Percentiles rank a stretch among this genome's conserved stretches.
Conservation (phyloP, 2,113 vertebrate species). For the Epinephelus moara region DNA sequence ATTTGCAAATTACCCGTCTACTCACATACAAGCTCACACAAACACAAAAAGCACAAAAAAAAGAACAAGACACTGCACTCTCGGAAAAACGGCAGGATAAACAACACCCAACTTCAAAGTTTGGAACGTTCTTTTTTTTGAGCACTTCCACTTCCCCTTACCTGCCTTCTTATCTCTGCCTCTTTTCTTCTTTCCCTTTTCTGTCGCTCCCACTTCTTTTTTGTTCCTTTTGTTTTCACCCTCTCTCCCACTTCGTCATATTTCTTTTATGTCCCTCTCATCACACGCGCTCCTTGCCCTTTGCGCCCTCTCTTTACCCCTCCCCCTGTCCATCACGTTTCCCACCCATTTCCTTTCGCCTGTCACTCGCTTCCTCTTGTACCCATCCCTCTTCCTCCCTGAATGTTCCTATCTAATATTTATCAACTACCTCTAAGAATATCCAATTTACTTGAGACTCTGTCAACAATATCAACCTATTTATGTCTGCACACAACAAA, state of each 20-base stretch:
- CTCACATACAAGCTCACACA: constrained; percentile 2
- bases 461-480: constrained; percentile 35
- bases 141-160: constrained; percentile 20
- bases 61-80: constrained; percentile 30
- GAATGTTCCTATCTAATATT: constrained; percentile 57
- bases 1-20: constrained; percentile 26
- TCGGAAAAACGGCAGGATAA: constrained; percentile 38
- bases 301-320: constrained; percentile 31
- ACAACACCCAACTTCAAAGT: constrained; percentile 53
- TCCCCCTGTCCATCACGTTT: constrained; percentile 23
- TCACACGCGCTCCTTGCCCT: constrained; percentile 32
- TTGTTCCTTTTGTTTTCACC: not conserved
- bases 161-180: constrained; percentile 26
- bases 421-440: constrained; percentile 46
- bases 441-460: constrained; percentile 51
- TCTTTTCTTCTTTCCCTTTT: constrained; percentile 22
- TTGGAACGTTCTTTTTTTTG: constrained; percentile 24
- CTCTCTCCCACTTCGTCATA: not conserved
- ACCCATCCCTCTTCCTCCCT: constrained; percentile 26
- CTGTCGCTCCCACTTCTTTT: not conserved
- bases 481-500: constrained; percentile 13
- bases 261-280: constrained; percentile 33
- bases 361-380: constrained; percentile 23
- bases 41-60: constrained; percentile 23
- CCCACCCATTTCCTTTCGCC: constrained; percentile 25